These are phyloP conservation scores for Synanthedon vespiformis DNA, from an alignment of 2,888 invertebrate genomes.

Conservation along the genomic window DNA sequence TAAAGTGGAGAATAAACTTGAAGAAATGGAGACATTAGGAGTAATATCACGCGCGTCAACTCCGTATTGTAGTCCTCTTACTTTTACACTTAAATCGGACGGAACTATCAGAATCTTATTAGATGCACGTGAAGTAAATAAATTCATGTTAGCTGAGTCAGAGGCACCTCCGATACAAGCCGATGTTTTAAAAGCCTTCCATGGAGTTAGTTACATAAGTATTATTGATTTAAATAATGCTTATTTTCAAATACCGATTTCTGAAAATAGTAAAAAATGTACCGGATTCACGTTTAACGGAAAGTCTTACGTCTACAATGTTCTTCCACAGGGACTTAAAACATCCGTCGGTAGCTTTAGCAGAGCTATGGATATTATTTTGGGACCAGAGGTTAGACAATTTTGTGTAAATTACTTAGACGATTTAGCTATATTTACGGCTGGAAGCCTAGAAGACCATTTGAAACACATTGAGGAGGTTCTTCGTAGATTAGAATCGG, in stretches of 20 bases:
- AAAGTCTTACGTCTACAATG: constrained; percentile 9
- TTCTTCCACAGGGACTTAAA: constrained; percentile 12
- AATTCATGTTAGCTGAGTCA: constrained; percentile 3
- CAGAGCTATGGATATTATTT: constrained; percentile 15
- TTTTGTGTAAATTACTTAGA: too few species aligned
- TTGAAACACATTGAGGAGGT: neutral
- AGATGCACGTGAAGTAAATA: constrained; percentile 9
- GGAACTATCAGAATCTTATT: constrained; percentile 3
- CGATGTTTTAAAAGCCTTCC: constrained; percentile 6
- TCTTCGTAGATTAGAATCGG: constrained; percentile 3
- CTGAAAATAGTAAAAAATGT: constrained; percentile 5
- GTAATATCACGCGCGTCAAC: constrained; percentile 2
- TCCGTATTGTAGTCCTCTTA: constrained; percentile 12
- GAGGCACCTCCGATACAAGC: constrained; percentile 1
- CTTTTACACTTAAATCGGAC: constrained; percentile 6
- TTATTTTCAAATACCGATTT: constrained; percentile 10
- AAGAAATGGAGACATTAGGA: constrained; percentile 7
- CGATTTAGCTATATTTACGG: too few species aligned
- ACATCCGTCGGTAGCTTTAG: constrained; percentile 14
- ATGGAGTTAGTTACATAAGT: constrained; percentile 7
- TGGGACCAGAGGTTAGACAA: constrained; percentile 5
- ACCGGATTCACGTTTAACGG: constrained; percentile 8
- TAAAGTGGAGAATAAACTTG: constrained; percentile 9
- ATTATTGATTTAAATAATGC: constrained; percentile 11
- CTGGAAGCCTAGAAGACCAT: too few species aligned